phyloP scores from a whole-genome alignment of 2,113 vertebrate species.

The Melanerpes formicivorus region DNA sequence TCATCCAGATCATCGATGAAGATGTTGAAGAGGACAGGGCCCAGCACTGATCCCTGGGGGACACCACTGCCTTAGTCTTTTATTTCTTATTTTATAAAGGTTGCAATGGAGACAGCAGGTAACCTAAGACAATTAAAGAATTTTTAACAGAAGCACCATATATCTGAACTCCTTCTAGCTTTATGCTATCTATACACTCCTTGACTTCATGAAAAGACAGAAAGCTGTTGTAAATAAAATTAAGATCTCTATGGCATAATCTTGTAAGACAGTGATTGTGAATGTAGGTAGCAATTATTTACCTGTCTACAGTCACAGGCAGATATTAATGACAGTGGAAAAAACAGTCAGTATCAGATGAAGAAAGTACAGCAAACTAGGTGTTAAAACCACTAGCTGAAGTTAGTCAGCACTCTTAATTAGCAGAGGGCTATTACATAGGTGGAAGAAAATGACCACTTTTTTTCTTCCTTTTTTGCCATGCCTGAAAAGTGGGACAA shows the following conservation, averaged over 20 bases:
- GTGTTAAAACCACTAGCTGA: not conserved
- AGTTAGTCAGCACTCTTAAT: not conserved
- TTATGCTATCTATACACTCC: not conserved
- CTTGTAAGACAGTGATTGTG: not conserved
- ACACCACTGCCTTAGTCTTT: conserved; percentile 33
- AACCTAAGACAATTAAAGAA: conserved; percentile 17
- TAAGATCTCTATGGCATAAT: not conserved
- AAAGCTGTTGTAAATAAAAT: conserved; percentile 16
- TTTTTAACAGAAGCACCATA: not conserved
- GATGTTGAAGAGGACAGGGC: no score
- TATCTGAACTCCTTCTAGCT: not conserved
- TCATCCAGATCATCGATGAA: no score
- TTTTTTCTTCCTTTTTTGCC: not conserved
- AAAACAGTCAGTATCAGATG: not conserved
- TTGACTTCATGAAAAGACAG: not conserved
- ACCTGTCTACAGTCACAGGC: not conserved
- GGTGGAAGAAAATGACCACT: not conserved
- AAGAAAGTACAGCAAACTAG: not conserved
- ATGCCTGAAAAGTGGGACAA: not conserved
- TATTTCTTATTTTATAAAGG: conserved; percentile 43
- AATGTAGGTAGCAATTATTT: not conserved
- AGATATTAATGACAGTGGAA: not conserved
- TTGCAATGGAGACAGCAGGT: not conserved
- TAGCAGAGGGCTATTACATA: not conserved
- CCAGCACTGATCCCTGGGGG: no score